Base-by-base conservation (phyloP, 1,140 invertebrate genomes). In the Triops cancriformis region DNA sequence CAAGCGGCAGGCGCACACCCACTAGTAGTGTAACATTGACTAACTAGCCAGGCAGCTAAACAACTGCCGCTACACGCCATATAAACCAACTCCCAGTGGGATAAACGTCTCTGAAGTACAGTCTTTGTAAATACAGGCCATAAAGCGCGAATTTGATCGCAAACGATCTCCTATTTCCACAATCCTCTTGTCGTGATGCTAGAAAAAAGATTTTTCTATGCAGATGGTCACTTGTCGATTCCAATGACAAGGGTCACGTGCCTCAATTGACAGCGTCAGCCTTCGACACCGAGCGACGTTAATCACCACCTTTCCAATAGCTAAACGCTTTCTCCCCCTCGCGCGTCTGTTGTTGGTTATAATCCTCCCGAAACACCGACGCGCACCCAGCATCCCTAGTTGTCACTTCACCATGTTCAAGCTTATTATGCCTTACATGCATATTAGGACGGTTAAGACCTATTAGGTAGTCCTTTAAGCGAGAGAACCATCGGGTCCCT, bases 171-270 rank as follows among this genome's bases (percentile, higher is more conserved):
- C 10, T 64, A 23, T 64, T 64, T 64, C 51, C 51, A 18, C 14
- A 64, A 64, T 23, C 51, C 51, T 64, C 51, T 64, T 64, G 51
- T 64, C 51, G 14, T 23, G 51, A 23, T 64, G 10, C 10, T 64
- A 18, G 31, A 37, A 37, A 37, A 64, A 64, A 64, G 51, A 23
- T n/a, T 64, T 64, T 64, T 18, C 51, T 64, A 64, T 64, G 51
- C 51, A 64, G 51, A 64, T 64, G 51, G 51, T 64, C 51, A 64
- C 51, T 64, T 64, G 51, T 64, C 51, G 51, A 64, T 64, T 64
- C 51, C 51, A 5, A 64, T 64, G 51, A 64, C 51, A 23, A n/a
- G 51, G 51, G 51, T 64, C 51, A 64, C 51, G 51, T 64, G 51
- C 23, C n/a, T 64, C 51, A 64, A 23, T 64, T 64, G 51, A 64